Base-by-base conservation (phyloP, 1,140 invertebrate species). In the Amyelois transitella region DNA sequence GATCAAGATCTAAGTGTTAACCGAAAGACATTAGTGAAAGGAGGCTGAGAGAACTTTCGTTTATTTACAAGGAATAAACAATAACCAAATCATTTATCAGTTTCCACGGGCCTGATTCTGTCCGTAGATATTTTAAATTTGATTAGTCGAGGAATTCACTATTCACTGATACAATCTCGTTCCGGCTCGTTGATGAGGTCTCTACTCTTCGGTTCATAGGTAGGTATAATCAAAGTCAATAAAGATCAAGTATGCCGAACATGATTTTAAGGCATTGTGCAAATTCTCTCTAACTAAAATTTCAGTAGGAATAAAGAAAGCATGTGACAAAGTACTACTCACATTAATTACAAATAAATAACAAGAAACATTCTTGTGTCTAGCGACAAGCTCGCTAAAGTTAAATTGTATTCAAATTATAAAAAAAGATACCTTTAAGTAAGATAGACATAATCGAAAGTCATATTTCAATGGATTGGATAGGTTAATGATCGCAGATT, bases 11-110 rank as follows among this genome's bases (percentile, higher is more conserved):
- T 81, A 71, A 77, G 69, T 77, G 67, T 63, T 66, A 80, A 71
- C 75, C 76, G 69, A 84, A 83, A 86, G 84, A 80, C 77, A 86
- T 84, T 77, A 86, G 84, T 83, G 84, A 87, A 87, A 87, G 82
- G 77, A 75, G 76, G 75, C 74, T 75, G 72, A 81, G 79, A 82
- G 70, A 78, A 84, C 81, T 83, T 83, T 87, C 79, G 75, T 77
- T 86, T 81, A 82, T 81, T 77, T 77, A 81, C 79, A 78, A 72
- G 81, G 72, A 74, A 78, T 81, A 85, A 84, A 85, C 81, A 87
- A 87, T 85, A 87, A 79, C 67, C 65, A 72, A 83, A 83, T 85
- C 73, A 76, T 79, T 85, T 82, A 76, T 75, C 63, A 69, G 66
- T 77, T 77, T 78, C 68, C 70, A 64, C 60, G 64, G 58, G 55